phyloP scores from a whole-genome alignment of 2,888 invertebrate species.

The Dermolepida albohirtum region DNA sequence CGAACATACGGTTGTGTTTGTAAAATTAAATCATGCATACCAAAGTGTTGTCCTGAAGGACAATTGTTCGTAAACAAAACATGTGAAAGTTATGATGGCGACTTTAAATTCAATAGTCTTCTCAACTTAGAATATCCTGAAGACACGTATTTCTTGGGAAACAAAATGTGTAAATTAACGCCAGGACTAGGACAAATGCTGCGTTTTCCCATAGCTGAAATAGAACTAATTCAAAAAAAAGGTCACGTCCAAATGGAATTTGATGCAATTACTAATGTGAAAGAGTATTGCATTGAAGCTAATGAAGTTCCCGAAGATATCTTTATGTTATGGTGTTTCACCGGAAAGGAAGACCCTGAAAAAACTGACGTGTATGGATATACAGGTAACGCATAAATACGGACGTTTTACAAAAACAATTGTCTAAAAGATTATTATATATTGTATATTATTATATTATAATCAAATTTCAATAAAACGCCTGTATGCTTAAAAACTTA shows the following conservation, averaged over 20 bases:
- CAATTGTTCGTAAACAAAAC: conserved; percentile 12
- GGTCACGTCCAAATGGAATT: conserved; percentile 10
- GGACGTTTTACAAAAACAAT: no score
- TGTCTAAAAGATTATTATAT: no score
- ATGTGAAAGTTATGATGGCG: conserved; percentile 34
- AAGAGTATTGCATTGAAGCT: conserved; percentile 5
- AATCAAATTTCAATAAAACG: no score
- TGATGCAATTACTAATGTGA: background rate
- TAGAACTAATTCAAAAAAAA: conserved; percentile 12
- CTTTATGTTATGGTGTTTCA: background rate
- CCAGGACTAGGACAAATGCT: background rate
- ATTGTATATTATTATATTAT: no score
- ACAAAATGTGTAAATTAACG: background rate
- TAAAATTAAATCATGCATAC: conserved; percentile 13
- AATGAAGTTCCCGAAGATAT: background rate
- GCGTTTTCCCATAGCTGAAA: background rate
- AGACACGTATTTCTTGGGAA: background rate
- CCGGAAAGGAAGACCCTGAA: background rate
- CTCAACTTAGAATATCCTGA: background rate
- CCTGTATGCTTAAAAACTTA: no score
- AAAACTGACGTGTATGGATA: background rate
- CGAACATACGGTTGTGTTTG: conserved; percentile 16
- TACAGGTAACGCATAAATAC: background rate
- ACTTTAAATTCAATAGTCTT: background rate
- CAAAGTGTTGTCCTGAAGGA: conserved; percentile 27